Evolutionary conservation across 1,140 invertebrate species (phyloP), one percentile per base, ranked within the genome.

Genomic region (Mizuhopecten yessoensis): DNA sequence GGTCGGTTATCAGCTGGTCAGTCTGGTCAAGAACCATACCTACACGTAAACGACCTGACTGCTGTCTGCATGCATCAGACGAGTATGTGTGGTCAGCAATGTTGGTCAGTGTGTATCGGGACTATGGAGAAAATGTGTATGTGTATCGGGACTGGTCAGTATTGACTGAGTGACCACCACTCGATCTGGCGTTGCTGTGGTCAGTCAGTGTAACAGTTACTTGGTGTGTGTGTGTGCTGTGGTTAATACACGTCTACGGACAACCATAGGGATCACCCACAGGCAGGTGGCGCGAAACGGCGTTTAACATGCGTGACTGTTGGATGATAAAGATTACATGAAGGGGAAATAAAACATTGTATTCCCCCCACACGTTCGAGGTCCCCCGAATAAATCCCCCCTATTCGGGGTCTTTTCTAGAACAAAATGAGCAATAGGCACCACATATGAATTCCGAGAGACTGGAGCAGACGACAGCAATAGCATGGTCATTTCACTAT

Each of bases 121-220:
- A 20, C 20, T 49, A 49, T 10, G 10, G 5, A 39, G 36, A 39
- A 13, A 39, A 39, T 39, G 36, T 39, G 15, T 49, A 49, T 75
- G 57, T 75, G 57, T 75, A 75, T n/a, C 42, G 17, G 42, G 42
- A 20, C 17, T 20, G 17, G 42, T 45, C 10, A 45, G 42, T 17
- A 39, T 39, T 13, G 13, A 13, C 36, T 39, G n/a, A 75, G 23
- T 75, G 57, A 75, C 57, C 57, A 75, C 57, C n/a, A 29, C 23
- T n/a, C 57, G 57, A 29, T 29, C 20, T 75, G 57, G n/a, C 57
- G 57, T 75, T 75, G n/a, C 57, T 75, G 57, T 75, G 57, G 57
- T 75, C 57, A 75, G 45, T 57, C 13, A 23, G n/a, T 75, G 57
- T 75, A 29, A 75, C 57, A n/a, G n/a, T n/a, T 45, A 17, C 42